These are phyloP conservation scores for Amblyopsis hoosieri DNA, from an alignment of 2,797 vertebrate species.

Conservation along the genomic window DNA sequence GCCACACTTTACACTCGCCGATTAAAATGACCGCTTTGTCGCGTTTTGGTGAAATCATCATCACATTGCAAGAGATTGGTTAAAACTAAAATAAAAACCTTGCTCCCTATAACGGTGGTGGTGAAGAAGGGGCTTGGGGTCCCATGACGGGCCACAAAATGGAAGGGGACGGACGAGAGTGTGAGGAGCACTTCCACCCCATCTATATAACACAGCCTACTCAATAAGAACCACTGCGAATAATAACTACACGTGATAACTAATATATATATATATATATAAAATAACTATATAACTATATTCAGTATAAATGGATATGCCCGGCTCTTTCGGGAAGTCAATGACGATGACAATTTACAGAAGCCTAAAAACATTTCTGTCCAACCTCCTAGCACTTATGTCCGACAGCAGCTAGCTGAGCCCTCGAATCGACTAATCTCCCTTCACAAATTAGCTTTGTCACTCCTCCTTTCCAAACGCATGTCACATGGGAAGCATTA, in stretches of 20 bases:
- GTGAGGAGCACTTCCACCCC: too few relatives aligned
- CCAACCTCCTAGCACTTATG: slow-evolving; percentile 56
- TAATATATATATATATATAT: too few relatives aligned
- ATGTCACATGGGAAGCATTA: slow-evolving; percentile 34
- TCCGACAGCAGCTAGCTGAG: slow-evolving; percentile 37
- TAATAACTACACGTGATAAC: not conserved
- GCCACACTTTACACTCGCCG: too few relatives aligned
- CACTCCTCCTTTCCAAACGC: slow-evolving; percentile 44
- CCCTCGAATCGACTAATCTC: slow-evolving; percentile 53
- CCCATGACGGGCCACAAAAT: too few relatives aligned
- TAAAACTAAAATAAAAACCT: too few relatives aligned
- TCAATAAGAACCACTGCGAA: slow-evolving; percentile 4
- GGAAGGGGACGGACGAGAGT: too few relatives aligned
- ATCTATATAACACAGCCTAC: too few relatives aligned
- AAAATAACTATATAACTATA: not conserved
- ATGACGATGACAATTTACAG: slow-evolving; percentile 43
- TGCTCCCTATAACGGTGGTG: too few relatives aligned
- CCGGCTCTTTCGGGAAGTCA: slow-evolving; percentile 23
- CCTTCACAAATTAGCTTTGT: slow-evolving; percentile 55
- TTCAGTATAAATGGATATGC: slow-evolving; percentile 32
- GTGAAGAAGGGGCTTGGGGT: too few relatives aligned
- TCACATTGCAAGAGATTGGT: too few relatives aligned
- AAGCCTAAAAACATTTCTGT: slow-evolving; percentile 40
- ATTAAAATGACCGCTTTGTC: too few relatives aligned
- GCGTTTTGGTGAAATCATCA: too few relatives aligned